Base-by-base conservation (phyloP, 2,113 vertebrate genomes). In the Actinemys pallida region DNA sequence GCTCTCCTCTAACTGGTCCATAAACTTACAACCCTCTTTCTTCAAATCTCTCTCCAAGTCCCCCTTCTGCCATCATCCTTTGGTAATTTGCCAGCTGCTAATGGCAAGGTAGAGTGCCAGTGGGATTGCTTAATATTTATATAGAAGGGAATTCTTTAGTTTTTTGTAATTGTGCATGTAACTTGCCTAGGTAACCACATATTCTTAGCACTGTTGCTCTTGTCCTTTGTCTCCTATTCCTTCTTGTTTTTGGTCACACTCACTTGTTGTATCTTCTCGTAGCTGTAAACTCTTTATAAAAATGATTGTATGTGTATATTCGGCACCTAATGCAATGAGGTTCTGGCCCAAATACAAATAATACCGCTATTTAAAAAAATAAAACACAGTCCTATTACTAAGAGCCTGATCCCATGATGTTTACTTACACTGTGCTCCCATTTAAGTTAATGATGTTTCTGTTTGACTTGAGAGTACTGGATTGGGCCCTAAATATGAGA, bases 41-140 rank as follows among this genome's bases (percentile, higher is more conserved):
- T 88, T 94, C 81, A 83, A n/a, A 93, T 79, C 89, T 91, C 25
- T 88, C 92, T 10, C 62, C n/a, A 91, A 83, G 8, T 79, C n/a
- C 50, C 88, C 53, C 87, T 91, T 84, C 16, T 92, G 19, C 75
- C 35, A 2, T 62, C 47, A 47, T 92, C 87, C 86, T 90, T 62
- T 78, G 39, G 42, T 45, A 78, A 78, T 45, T 78, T 78, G 75
- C 75, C 42, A 47, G 42, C 45, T 78, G 42, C 47, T 90, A 81
- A 62, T 90, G 89, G 20, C 49, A 72, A 59, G 45, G 25, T 9
- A 35, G 89, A 94, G 25, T 27, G 65, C 31, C 35, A 24, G 27
- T 35, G 80, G 47, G 76, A 82, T 54, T 72, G n/a, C 19, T 54
- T 89, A 72, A 22, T 84, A 35, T 29, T 72, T 86, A 1, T 62